These are phyloP conservation scores for Melanotaenia pygmaea DNA, from an alignment of 2,797 vertebrate species.

Conservation along the genomic window DNA sequence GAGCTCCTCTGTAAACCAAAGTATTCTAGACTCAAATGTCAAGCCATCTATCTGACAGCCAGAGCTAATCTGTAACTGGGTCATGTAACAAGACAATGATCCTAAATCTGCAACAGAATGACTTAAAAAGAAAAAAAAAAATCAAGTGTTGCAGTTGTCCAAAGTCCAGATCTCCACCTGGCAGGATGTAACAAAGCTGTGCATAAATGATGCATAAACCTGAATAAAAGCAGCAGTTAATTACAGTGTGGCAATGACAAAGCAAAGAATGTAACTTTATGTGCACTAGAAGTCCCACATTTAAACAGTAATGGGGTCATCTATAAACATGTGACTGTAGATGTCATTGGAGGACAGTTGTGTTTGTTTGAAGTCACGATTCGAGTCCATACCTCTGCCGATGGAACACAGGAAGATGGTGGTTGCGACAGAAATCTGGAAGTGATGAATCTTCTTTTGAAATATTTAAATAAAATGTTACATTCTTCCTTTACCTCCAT, in stretches of 20 bases:
- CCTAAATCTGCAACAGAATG: background rate
- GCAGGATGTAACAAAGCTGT: background rate
- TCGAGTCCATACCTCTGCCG: background rate
- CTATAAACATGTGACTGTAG: background rate
- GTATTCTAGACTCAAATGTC: no score
- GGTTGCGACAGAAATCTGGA: slow-evolving; percentile 8
- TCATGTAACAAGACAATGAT: background rate
- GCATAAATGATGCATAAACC: background rate
- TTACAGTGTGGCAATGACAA: background rate
- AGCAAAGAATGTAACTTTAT: background rate
- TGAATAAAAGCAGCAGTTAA: background rate
- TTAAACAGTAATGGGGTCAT: background rate
- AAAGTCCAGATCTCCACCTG: background rate
- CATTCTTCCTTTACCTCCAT: background rate
- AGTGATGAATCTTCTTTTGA: slow-evolving; percentile 13
- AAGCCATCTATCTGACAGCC: no score
- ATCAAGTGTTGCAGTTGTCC: background rate
- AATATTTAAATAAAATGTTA: background rate
- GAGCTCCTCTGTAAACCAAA: no score
- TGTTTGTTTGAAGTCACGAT: background rate
- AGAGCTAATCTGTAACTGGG: no score
- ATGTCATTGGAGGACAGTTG: background rate
- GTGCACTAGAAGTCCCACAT: background rate
- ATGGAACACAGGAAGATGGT: background rate
- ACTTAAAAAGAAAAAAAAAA: background rate